These are phyloP conservation scores for Cyanoliseus patagonus DNA, from an alignment of 2,113 vertebrate species.

Conservation along the genomic window DNA sequence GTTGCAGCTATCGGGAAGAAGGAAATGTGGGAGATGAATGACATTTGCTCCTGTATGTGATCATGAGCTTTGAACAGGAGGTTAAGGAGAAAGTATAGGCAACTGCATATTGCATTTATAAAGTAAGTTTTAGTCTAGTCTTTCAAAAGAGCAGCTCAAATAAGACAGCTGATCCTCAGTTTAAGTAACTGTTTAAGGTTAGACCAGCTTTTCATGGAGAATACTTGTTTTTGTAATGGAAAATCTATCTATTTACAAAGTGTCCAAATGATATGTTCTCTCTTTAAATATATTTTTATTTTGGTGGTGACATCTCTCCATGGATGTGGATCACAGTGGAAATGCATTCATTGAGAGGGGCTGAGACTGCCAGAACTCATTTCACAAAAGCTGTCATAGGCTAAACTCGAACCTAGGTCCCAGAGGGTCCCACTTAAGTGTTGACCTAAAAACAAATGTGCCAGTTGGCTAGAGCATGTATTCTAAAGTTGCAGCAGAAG, in stretches of 20 bases:
- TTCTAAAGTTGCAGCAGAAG: conserved; percentile 76
- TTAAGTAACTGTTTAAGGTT: conserved; percentile 56
- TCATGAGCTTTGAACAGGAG: conserved; percentile 49
- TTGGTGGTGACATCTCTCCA: conserved; percentile 31
- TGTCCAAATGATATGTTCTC: not conserved
- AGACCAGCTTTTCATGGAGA: conserved; percentile 45
- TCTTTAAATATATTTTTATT: conserved; percentile 20
- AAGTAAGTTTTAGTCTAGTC: conserved; percentile 54
- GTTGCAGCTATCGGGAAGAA: not conserved
- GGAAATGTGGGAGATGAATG: not conserved
- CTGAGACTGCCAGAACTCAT: conserved; percentile 72
- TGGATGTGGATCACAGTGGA: conserved; percentile 28
- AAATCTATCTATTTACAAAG: not conserved
- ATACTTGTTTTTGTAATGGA: not conserved
- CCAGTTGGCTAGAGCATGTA: conserved; percentile 78
- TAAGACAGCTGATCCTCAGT: conserved; percentile 22
- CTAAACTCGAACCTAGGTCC: conserved; percentile 75
- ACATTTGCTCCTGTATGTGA: not conserved
- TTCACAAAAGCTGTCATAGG: conserved; percentile 62
- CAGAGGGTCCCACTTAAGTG: conserved; percentile 78
- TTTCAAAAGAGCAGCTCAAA: conserved; percentile 61
- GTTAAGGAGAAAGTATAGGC: conserved; percentile 4
- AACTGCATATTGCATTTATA: conserved; percentile 49
- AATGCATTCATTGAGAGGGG: conserved; percentile 53
- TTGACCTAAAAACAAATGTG: conserved; percentile 82